Conservation (phyloP, 2,888 invertebrate genomes). For the Cephus pygmeus region DNA sequence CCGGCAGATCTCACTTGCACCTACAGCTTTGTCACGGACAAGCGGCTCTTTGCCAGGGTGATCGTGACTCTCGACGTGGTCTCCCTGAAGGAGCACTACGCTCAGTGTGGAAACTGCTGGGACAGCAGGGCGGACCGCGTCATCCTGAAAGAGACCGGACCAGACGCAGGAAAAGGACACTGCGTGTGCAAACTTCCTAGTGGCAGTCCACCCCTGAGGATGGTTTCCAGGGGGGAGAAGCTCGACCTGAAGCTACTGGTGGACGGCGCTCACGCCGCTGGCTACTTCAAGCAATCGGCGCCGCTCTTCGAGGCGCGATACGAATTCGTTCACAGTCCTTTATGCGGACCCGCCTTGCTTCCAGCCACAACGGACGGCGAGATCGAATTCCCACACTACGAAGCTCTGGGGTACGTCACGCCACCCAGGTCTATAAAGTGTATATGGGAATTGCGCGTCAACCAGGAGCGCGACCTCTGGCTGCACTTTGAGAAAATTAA, state of each 20-base stretch:
- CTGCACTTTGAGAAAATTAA: slow-evolving; percentile 88
- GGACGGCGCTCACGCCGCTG: slow-evolving; percentile 87
- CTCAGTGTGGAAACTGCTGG: slow-evolving; percentile 86
- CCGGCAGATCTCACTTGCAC: slow-evolving; percentile 82
- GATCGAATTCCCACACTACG: slow-evolving; percentile 87
- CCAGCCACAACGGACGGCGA: slow-evolving; percentile 86
- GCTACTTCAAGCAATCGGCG: slow-evolving; percentile 87
- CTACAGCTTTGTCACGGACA: slow-evolving; percentile 86
- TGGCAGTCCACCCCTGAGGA: slow-evolving; percentile 72
- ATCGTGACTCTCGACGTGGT: slow-evolving; percentile 82
- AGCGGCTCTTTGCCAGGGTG: slow-evolving; percentile 82
- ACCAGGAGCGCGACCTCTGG: slow-evolving; percentile 87
- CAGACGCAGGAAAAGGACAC: slow-evolving; percentile 77
- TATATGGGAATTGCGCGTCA: slow-evolving; percentile 85
- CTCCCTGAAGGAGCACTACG: slow-evolving; percentile 76
- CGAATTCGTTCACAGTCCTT: slow-evolving; percentile 89
- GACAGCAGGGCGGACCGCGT: slow-evolving; percentile 88
- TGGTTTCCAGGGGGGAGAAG: slow-evolving; percentile 84
- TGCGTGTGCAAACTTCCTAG: slow-evolving; percentile 74
- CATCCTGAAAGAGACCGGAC: slow-evolving; percentile 79
- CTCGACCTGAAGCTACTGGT: slow-evolving; percentile 85
- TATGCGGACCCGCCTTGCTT: slow-evolving; percentile 86
- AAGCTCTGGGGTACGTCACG: slow-evolving; percentile 73
- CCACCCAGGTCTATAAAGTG: slow-evolving; percentile 71
- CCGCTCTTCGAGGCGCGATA: slow-evolving; percentile 88